Evolutionary conservation across 2,113 vertebrate genomes (phyloP).

Genomic region (Sciurus niger): DNA sequence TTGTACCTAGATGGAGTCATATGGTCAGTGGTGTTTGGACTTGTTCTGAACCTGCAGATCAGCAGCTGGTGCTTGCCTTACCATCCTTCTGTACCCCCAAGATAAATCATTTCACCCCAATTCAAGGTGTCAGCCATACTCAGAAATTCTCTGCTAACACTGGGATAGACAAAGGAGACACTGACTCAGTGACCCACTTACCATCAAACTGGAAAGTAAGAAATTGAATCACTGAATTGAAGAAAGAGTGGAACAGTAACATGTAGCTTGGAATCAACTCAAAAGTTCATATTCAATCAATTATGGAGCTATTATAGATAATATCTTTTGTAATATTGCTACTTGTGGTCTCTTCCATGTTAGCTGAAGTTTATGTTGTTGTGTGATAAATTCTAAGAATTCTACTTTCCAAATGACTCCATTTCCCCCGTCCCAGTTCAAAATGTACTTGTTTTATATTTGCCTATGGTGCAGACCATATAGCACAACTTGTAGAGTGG

Average conservation of each 20-base stretch:
- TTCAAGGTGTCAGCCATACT: background rate
- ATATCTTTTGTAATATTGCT: background rate
- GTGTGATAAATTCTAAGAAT: background rate
- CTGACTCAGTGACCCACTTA: background rate
- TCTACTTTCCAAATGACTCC: background rate
- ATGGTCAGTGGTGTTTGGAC: no score
- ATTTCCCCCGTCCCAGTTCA: background rate
- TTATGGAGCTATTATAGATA: background rate
- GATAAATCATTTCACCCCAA: background rate
- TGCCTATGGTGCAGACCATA: no score
- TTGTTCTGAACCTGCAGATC: no score
- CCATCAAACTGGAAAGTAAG: background rate
- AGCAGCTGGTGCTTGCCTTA: background rate
- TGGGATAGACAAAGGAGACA: background rate
- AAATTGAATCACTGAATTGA: background rate
- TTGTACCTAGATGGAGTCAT: no score
- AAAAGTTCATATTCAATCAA: background rate
- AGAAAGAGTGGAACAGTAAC: background rate
- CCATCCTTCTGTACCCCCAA: background rate
- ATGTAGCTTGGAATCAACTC: background rate
- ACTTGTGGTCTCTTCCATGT: background rate
- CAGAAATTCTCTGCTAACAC: background rate
- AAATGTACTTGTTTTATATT: background rate
- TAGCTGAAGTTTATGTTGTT: constrained; percentile 1
- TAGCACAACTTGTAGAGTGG: no score